A percentile compares a stretch with the other conserved stretches of the same genome.
Evolutionary conservation across 2,888 invertebrate genomes (phyloP).

Genomic region (Lepidonotus clava): DNA sequence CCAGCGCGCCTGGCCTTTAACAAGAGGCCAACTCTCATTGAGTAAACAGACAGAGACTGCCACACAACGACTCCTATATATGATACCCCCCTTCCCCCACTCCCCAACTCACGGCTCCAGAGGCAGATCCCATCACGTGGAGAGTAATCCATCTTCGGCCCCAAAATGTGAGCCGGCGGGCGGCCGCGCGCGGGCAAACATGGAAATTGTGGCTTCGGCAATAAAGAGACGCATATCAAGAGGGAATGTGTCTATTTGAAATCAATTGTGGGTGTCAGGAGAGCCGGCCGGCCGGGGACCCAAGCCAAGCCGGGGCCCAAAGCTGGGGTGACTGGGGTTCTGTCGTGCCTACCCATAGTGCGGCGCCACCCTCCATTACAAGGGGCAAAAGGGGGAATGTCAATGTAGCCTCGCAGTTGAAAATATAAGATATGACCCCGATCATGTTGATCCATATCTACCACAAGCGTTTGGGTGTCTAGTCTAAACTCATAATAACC

Average conservation of each 20-base stretch:
- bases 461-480: too few relatives aligned
- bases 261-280: conserved; percentile 32
- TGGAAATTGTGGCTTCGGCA: conserved; percentile 5
- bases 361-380: background rate
- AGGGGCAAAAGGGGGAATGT: background rate
- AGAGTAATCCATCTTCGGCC: background rate
- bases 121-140: background rate
- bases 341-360: background rate
- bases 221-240: conserved; percentile 21
- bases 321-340: background rate
- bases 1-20: too few relatives aligned
- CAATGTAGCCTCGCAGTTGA: background rate
- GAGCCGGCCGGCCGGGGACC: conserved; percentile 3
- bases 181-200: background rate
- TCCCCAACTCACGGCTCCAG: background rate
- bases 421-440: background rate
- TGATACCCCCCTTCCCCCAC: too few relatives aligned
- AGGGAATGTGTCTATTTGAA: conserved; percentile 34
- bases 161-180: background rate
- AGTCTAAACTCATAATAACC: too few relatives aligned
- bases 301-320: background rate
- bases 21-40: too few relatives aligned
- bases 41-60: too few relatives aligned
- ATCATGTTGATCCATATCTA: conserved; percentile 17
- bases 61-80: too few relatives aligned